Evolutionary conservation across 2,797 vertebrate genomes (phyloP), one percentile per base, ranked within the genome.

Genomic region (Paguma larvata): DNA sequence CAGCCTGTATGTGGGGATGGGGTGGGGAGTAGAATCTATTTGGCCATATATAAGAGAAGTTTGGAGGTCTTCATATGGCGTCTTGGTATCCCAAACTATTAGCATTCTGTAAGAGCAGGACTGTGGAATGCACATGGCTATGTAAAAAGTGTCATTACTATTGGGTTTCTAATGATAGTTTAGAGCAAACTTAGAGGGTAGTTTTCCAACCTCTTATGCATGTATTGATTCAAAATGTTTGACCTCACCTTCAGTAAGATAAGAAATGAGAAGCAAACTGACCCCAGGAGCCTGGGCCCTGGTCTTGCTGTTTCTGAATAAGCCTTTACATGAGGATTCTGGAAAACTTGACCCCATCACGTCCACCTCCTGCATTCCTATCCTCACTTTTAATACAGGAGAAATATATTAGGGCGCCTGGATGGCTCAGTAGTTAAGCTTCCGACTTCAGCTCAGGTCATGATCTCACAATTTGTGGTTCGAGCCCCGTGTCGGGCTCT

Each of bases 1-100:
- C 30, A 85, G 19, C 27, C 10, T 8, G 1, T 48, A 4, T n/a
- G 32, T 4, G 6, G 48, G 56, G 10, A 1, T 0, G 7, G 14
- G 7, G 7, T 15, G 1, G 8, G 8, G 5, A 15, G 15, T 75
- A 56, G 63, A 1, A 8, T 62, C 27, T 68, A 2, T 63, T 85
- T 89, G 73, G 44, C 4, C 41, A 9, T 51, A 8, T 65, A 62
- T 65, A 88, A 51, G 32, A 23, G 2, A 8, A 12, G 7, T 56
- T 78, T 9, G 21, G 25, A 91, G 38, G 8, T 34, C 2, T 3
- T 56, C 68, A 41, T 18, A 4, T 8, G 23, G 21, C 70, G 4
- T 62, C n/a, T 67, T 75, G 15, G 2, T 21, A 16, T 12, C 11
- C 30, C 67, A 73, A 92, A n/a, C 16, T 18, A 5, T 32, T 32